Conservation (phyloP, 2,113 vertebrate genomes). For the Cyphomyrus discorhynchus region DNA sequence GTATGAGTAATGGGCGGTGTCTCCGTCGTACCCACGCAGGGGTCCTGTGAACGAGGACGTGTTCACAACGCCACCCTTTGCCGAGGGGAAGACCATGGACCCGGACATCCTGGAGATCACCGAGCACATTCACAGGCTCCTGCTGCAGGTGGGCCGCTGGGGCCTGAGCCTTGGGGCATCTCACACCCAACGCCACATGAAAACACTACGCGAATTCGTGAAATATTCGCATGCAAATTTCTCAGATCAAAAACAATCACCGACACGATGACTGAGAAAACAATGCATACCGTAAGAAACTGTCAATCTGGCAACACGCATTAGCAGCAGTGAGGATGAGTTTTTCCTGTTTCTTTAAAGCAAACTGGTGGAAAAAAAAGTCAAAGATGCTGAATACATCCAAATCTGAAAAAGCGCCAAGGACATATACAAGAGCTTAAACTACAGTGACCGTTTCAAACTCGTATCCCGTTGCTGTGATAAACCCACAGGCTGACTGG, state of each 20-base stretch:
- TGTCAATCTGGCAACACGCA: neutral
- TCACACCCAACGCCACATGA: neutral
- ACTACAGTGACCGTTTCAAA: no score
- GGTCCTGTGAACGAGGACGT: conserved; percentile 73
- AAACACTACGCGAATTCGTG: neutral
- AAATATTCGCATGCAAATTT: no score
- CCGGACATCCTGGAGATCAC: conserved; percentile 64
- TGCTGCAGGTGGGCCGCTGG: conserved; percentile 59
- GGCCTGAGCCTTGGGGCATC: neutral
- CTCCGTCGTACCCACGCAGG: conserved; percentile 33
- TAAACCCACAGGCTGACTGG: no score
- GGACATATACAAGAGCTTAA: no score
- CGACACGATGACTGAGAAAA: neutral
- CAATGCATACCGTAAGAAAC: neutral
- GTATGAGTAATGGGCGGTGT: neutral
- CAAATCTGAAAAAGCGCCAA: no score
- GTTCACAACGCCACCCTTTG: conserved; percentile 50
- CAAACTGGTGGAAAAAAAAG: neutral
- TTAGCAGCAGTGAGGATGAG: neutral
- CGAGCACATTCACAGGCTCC: conserved; percentile 66
- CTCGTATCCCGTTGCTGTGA: no score
- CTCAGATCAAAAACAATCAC: neutral
- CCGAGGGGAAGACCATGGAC: conserved; percentile 53
- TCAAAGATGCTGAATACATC: neutral
- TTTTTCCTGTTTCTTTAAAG: neutral